Evolutionary conservation across 2,113 vertebrate genomes (phyloP).

Genomic region (Lagopus leucura): DNA sequence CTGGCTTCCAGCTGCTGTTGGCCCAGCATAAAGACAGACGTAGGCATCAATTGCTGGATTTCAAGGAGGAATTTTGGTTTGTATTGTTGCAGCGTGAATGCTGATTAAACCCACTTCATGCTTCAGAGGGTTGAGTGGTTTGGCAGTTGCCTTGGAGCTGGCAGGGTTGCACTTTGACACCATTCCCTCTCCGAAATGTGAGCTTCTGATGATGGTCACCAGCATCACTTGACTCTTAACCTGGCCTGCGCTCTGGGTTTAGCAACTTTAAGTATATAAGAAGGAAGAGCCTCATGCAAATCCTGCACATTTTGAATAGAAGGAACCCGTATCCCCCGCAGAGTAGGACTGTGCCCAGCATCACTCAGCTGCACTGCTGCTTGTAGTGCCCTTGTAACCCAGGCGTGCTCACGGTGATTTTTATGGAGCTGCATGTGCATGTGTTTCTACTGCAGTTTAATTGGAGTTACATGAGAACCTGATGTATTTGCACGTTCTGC

Average conservation of each 20-base stretch:
- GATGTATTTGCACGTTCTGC: neutral
- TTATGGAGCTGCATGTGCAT: neutral
- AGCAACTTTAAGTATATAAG: neutral
- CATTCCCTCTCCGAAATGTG: fast-evolving
- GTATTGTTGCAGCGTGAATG: fast-evolving
- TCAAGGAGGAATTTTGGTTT: neutral
- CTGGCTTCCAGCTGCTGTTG: neutral
- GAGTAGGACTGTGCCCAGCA: neutral
- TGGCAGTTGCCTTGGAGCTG: neutral
- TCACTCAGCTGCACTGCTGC: neutral
- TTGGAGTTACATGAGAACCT: neutral
- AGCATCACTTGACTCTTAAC: fast-evolving
- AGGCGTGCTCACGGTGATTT: neutral
- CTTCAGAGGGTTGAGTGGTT: neutral
- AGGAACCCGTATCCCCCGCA: neutral
- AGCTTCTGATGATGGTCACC: neutral
- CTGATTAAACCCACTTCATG: neutral
- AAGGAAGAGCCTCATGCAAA: neutral
- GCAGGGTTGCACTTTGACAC: neutral
- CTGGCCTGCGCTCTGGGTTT: fast-evolving
- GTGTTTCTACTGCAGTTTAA: neutral
- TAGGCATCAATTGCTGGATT: neutral
- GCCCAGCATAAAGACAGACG: neutral
- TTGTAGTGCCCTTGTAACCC: neutral
- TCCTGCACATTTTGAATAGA: too few relatives aligned